Base-by-base conservation (phyloP, 2,113 vertebrate species). In the Megalops atlanticus region DNA sequence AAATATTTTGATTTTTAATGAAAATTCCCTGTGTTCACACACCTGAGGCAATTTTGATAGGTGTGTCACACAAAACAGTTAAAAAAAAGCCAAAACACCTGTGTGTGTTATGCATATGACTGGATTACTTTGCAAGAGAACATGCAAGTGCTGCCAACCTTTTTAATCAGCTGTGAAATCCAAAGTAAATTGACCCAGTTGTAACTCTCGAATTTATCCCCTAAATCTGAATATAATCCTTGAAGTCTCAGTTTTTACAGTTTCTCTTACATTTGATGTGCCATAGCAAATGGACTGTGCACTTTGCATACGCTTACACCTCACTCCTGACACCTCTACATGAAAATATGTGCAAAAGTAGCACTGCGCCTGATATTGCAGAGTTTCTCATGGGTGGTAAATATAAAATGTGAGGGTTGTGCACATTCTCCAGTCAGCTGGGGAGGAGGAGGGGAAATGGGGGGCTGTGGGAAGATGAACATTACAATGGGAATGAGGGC, bases 361-460 rank as follows among this genome's bases (percentile, higher is more conserved):
- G 45, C 86, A 35, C 77, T 74, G 81, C 8, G n/a, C 81, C 73
- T n/a, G 82, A 84, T 74, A 40, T 87, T 84, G 87, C 74, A 82
- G 82, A 80, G 77, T 64, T 86, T 85, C 84, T 69, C 83, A 76
- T 71, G 84, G 90, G 87, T 87, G 89, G 90, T 83, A 70, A 87
- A 89, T 86, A 87, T 84, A 88, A 92, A 91, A 91, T 90, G 90
- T 93, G 93, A 93, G 92, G 92, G n/a, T 54, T 70, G 92, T 92
- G 90, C 89, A 72, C 91, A 92, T 94, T 94, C 91, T 85, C 79
- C 64, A 68, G 84, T 81, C 83, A 85, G 52, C 71, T 71, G 31
- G 31, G 31, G 68, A 33, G 68, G 86, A 83, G 78, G 84, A 78
- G 85, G 87, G 89, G 87, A 43, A n/a, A 74, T 86, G 31, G 81